Evolutionary conservation across 2,797 vertebrate genomes (phyloP).

Genomic region (Pantherophis vulpinus): DNA sequence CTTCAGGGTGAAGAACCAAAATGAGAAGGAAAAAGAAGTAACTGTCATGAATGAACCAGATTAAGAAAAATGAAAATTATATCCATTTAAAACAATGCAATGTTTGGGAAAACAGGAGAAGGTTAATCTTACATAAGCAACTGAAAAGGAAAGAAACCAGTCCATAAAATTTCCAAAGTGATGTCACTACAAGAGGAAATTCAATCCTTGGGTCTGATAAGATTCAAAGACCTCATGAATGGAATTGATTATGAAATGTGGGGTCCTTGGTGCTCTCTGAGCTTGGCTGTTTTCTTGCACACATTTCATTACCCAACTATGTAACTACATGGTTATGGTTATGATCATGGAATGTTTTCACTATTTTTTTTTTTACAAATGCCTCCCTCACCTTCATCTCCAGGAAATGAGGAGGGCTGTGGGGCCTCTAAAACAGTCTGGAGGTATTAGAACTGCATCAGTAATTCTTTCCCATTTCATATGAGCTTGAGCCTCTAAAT

Average conservation of each 20-base stretch:
- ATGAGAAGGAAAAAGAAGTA: neutral
- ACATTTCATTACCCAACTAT: neutral
- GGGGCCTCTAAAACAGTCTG: neutral
- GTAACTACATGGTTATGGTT: neutral
- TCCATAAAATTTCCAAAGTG: neutral
- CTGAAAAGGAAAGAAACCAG: neutral
- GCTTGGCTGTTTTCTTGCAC: neutral
- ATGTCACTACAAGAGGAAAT: neutral
- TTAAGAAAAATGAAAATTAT: neutral
- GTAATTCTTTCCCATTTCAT: neutral
- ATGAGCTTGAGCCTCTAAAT: neutral
- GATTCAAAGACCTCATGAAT: neutral
- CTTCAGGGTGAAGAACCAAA: fast-evolving
- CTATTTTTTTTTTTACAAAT: neutral
- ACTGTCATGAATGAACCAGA: neutral
- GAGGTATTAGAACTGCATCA: neutral
- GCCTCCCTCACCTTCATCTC: neutral
- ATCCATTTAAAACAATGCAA: neutral
- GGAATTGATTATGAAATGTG: neutral
- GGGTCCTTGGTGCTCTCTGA: neutral
- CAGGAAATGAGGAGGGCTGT: neutral
- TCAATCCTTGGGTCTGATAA: neutral
- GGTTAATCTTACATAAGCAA: neutral
- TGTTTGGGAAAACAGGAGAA: neutral
- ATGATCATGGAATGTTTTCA: neutral